Conservation (phyloP, 2,113 vertebrate species). For the Charadrius vociferus region DNA sequence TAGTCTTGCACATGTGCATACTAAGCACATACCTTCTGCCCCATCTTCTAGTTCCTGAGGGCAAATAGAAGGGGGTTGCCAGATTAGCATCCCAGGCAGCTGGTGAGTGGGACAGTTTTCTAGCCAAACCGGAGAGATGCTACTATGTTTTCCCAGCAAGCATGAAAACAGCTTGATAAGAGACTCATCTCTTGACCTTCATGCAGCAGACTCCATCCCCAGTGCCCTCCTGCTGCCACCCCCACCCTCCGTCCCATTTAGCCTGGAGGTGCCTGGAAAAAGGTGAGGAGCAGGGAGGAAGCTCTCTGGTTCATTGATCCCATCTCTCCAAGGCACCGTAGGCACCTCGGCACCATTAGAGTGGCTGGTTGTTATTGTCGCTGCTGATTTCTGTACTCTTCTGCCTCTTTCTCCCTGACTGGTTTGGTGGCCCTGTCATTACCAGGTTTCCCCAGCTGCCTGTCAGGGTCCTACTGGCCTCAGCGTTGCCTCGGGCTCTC, state of each 20-base stretch:
- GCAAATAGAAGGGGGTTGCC: neutral
- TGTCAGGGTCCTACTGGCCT: slow-evolving; percentile 68
- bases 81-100: neutral
- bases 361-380: neutral
- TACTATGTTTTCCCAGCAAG: neutral
- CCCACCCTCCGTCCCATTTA: neutral
- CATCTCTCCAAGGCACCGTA: neutral
- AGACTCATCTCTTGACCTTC: neutral
- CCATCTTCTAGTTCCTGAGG: neutral
- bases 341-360: neutral
- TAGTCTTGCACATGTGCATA: neutral
- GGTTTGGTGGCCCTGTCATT: slow-evolving; percentile 68
- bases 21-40: neutral
- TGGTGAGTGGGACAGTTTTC: neutral
- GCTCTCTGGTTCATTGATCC: neutral
- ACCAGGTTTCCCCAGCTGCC: slow-evolving; percentile 61
- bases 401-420: slow-evolving; percentile 36
- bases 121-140: neutral
- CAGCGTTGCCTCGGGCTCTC: slow-evolving; percentile 57
- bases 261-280: slow-evolving; percentile 1
- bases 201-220: neutral
- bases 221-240: neutral
- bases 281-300: neutral
- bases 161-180: neutral
- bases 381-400: neutral